A percentile compares a stretch with the other conserved stretches of the same genome.
Conservation (phyloP, 2,797 vertebrate genomes). For the Brachyalestes nurse region DNA sequence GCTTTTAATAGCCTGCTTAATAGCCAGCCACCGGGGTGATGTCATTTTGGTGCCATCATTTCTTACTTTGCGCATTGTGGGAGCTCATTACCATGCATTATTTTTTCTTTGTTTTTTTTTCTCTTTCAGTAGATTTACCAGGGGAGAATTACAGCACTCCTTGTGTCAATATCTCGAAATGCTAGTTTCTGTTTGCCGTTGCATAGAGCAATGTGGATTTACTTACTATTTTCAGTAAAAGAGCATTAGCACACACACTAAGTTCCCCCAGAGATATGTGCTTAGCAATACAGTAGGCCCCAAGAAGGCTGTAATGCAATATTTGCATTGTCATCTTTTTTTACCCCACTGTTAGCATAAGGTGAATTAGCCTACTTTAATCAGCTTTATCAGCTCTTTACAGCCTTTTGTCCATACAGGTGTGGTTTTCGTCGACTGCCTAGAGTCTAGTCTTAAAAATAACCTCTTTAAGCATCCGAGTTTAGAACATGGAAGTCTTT, state of each 20-base stretch:
- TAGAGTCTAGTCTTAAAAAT: not conserved
- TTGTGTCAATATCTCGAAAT: not conserved
- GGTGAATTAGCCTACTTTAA: constrained; percentile 2
- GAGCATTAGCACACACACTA: not conserved
- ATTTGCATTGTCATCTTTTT: not conserved
- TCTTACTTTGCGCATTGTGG: constrained; percentile 26
- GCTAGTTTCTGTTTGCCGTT: not conserved
- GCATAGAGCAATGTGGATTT: not conserved
- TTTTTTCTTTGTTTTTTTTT: constrained; percentile 3
- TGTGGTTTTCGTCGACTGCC: not conserved
- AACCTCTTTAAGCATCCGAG: not conserved
- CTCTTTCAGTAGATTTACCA: not conserved
- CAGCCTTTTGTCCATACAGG: not conserved
- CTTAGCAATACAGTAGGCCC: not conserved
- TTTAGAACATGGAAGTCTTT: not conserved
- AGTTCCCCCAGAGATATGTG: not conserved
- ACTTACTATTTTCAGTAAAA: not conserved
- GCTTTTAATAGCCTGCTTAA: constrained; percentile 44
- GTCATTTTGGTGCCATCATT: constrained; percentile 16
- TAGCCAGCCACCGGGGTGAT: constrained; percentile 35
- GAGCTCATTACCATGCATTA: constrained; percentile 32
- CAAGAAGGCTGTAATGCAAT: constrained; percentile 5
- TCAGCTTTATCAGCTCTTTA: constrained; percentile 5
- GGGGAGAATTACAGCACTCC: not conserved
- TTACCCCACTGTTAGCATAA: not conserved